Conservation (phyloP, 1,140 invertebrate species). For the Planococcus citri region DNA sequence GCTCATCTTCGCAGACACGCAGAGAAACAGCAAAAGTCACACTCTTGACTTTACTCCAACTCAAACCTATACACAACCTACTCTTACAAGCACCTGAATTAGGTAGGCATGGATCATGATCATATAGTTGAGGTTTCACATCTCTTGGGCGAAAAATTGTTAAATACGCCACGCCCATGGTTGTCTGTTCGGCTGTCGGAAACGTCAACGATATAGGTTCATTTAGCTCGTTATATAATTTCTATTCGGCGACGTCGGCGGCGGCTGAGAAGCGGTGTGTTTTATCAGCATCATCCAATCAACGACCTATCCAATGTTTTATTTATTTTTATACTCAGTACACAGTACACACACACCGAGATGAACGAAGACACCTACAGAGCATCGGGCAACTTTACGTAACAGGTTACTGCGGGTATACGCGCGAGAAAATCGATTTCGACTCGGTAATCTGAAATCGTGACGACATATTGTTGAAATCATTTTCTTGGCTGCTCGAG, state of each 20-base stretch:
- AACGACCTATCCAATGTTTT: neutral
- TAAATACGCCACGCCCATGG: neutral
- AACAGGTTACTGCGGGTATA: slow-evolving; percentile 8
- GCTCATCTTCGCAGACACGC: too few species aligned
- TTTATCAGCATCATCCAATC: slow-evolving; percentile 6
- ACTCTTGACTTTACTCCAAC: too few species aligned
- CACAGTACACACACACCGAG: too few species aligned
- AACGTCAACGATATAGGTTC: slow-evolving; percentile 6
- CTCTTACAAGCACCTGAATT: too few species aligned
- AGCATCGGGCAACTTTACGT: neutral
- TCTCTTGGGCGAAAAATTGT: too few species aligned
- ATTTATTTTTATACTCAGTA: too few species aligned
- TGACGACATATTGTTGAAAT: slow-evolving; percentile 18
- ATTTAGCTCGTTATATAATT: neutral
- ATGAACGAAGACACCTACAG: slow-evolving; percentile 11
- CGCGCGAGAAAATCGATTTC: slow-evolving; percentile 13
- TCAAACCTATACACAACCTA: too few species aligned
- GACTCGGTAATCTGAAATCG: slow-evolving; percentile 15
- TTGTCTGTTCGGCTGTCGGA: neutral
- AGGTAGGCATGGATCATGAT: too few species aligned
- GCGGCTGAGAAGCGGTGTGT: too few species aligned
- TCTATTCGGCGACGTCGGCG: too few species aligned
- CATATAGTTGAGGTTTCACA: too few species aligned
- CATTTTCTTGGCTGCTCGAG: slow-evolving; percentile 5
- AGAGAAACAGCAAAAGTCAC: too few species aligned